Base-by-base conservation (phyloP, 2,797 vertebrate genomes). In the Anolis apletophallus region DNA sequence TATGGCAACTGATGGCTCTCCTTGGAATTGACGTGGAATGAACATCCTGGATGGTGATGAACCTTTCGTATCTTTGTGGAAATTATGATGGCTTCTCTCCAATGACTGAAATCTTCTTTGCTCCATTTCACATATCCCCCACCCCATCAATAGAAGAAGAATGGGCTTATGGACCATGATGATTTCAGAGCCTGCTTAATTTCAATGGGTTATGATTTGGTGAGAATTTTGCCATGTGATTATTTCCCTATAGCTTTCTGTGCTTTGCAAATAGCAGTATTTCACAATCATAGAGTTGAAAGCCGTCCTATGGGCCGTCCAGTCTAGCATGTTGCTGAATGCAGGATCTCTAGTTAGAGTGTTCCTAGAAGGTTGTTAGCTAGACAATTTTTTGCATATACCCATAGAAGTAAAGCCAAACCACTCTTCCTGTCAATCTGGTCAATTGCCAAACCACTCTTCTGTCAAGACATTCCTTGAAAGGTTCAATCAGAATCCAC, bases 111-210 rank as follows among this genome's bases (percentile, higher is more conserved):
- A 91, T 19, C 21, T 87, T 86, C 59, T 59, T 55, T 89, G 89
- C 88, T 84, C 3, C 91, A 40, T 87, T 90, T 75, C 88, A 92
- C 87, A 21, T 0, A 0, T 81, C 46, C 46, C 46, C 94, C 5
- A 72, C 40, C 93, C 82, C 91, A 26, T 92, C 84, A 85, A 93
- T 93, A 97, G 97, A 97, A 98, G 96, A 99, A 99, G 97, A 99
- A 99, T 17, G 98, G 98, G 86, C 97, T 98, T 61, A 99, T 99
- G 99, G 99, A 99, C 85, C 98, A 99, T 0, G 99, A 99, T 94
- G 99, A 99, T 95, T 99, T 99, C 96, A 97, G 99, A 96, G 99
- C 99, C 93, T 99, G 99, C 93, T 94, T 98, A 85, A 98, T 98
- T 94, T 98, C 97, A 88, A 98, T 98, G 97, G 97, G 97, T 88